A percentile compares a stretch with the other conserved stretches of the same genome.
These are phyloP conservation scores for Heliconius sara DNA, from an alignment of 2,888 invertebrate genomes.

Conservation along the genomic window DNA sequence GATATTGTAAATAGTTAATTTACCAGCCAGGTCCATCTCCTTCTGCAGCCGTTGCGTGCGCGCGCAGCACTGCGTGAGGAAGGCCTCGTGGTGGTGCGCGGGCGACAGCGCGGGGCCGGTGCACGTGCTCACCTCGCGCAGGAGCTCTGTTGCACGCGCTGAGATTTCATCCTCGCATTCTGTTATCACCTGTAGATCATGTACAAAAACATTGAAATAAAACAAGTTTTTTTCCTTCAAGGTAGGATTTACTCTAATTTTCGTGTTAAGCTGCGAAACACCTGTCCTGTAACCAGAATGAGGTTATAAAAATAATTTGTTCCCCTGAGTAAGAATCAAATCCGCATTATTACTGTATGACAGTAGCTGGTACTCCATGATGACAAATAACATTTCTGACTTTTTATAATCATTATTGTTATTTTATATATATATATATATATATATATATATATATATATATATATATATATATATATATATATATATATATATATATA, in stretches of 20 bases:
- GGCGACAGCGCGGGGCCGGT: conserved; percentile 93
- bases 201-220: not conserved
- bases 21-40: conserved; percentile 86
- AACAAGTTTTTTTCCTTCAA: not conserved
- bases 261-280: not conserved
- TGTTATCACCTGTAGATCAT: conserved; percentile 88
- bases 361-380: not conserved
- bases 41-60: conserved; percentile 93
- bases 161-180: conserved; percentile 97
- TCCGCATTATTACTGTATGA: not conserved
- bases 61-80: conserved; percentile 96
- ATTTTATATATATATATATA: no score
- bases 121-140: conserved; percentile 97
- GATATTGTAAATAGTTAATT: not conserved
- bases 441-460: no score
- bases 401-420: not conserved
- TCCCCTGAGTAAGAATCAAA: not conserved
- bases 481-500: no score
- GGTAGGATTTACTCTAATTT: not conserved
- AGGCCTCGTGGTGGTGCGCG: conserved; percentile 94
- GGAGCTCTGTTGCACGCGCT: conserved; percentile 93
- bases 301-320: not conserved
- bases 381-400: not conserved
- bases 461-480: no score
- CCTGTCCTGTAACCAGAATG: not conserved